These are phyloP conservation scores for Pseudopipra pipra DNA, from an alignment of 2,113 vertebrate genomes.

Conservation along the genomic window DNA sequence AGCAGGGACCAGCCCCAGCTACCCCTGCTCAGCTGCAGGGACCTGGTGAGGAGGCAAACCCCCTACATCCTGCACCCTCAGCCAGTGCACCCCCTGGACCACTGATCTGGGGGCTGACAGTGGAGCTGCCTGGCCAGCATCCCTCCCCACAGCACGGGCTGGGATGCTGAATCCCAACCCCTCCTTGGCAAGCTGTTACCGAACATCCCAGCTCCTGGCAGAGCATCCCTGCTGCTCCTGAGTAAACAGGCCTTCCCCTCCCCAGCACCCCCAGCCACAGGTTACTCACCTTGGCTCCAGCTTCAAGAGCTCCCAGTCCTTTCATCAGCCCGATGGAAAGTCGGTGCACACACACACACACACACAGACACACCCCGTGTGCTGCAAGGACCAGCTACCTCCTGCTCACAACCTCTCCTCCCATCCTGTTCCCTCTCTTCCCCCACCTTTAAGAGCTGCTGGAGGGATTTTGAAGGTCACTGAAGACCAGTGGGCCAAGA, in stretches of 20 bases:
- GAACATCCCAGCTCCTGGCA: not conserved
- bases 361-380: accelerated
- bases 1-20: accelerated
- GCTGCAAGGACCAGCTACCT: not conserved
- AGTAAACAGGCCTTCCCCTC: not conserved
- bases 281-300: not conserved
- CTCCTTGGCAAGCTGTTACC: not conserved
- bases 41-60: not conserved
- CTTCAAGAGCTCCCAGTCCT: not conserved
- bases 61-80: not conserved
- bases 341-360: accelerated
- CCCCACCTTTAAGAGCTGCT: not conserved
- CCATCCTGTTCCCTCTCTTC: not conserved
- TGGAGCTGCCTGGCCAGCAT: not conserved
- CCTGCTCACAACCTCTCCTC: not conserved
- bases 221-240: not conserved
- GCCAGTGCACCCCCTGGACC: not conserved
- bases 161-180: not conserved
- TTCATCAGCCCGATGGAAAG: not conserved
- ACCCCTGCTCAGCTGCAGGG: not conserved
- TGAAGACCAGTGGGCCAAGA: not conserved
- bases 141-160: accelerated
- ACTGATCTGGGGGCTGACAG: not conserved
- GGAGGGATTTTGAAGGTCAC: not conserved
- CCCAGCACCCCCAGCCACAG: not conserved